Conservation (phyloP, 2,888 invertebrate genomes). For the Pammene aurita region DNA sequence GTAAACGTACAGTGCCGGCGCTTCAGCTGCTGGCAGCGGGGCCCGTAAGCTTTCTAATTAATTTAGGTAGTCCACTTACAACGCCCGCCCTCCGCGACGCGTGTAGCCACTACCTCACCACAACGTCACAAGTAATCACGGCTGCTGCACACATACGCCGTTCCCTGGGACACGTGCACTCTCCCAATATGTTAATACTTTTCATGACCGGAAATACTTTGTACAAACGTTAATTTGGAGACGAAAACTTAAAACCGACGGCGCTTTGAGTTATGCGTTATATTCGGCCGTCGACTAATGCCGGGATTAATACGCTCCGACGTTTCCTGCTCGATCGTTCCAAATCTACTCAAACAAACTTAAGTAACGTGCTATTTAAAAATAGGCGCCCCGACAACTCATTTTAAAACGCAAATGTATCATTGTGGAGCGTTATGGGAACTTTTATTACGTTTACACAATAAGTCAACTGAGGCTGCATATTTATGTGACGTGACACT, state of each 20-base stretch:
- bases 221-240: slow-evolving; percentile 66
- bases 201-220: slow-evolving; percentile 69
- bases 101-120: slow-evolving; percentile 54
- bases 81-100: slow-evolving; percentile 61
- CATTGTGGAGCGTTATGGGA: slow-evolving; percentile 31
- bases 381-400: slow-evolving; percentile 25
- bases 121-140: slow-evolving; percentile 22
- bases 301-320: slow-evolving; percentile 59
- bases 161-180: slow-evolving; percentile 60
- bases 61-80: slow-evolving; percentile 77
- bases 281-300: slow-evolving; percentile 55
- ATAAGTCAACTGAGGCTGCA: slow-evolving; percentile 59
- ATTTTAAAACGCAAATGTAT: slow-evolving; percentile 26
- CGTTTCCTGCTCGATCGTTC: slow-evolving; percentile 56
- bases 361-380: slow-evolving; percentile 34
- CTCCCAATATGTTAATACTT: slow-evolving; percentile 61
- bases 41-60: slow-evolving; percentile 72
- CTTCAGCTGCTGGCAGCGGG: slow-evolving; percentile 62
- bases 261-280: slow-evolving; percentile 55
- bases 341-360: slow-evolving; percentile 40
- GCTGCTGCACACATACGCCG: slow-evolving; percentile 5
- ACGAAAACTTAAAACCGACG: slow-evolving; percentile 57
- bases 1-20: slow-evolving; percentile 49
- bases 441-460: slow-evolving; percentile 40
- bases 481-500: slow-evolving; percentile 58